Base-by-base conservation (phyloP, 2,797 vertebrate genomes). In the Ptychadena robeensis region DNA sequence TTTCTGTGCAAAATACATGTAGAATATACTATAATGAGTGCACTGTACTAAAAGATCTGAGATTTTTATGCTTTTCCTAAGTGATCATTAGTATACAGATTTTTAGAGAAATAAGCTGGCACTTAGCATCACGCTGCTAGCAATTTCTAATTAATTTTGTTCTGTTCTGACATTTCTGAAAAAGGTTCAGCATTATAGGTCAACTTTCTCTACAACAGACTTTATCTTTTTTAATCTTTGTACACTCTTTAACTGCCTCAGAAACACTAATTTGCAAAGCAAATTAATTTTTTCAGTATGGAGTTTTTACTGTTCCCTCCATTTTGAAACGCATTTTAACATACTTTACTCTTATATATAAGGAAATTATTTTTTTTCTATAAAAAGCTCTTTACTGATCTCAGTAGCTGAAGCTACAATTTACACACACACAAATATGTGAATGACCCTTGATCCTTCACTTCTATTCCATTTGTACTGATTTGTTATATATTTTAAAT, bases 91-190 rank as follows among this genome's bases (percentile, higher is more conserved):
- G 44, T 53, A 53, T 53, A 53, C 44, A 53, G 18, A 53, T 22
- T 53, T 22, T 22, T 9, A 22, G 44, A 53, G 18, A 53, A 22
- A 53, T 53, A 53, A 53, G 44, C 18, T 53, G 18, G 44, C 44
- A 53, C 44, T 53, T 53, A 53, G 44, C 44, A 53, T 53, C 18
- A 53, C 22, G 44, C 44, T 18, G 44, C 44, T 22, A 53, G 44
- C 44, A 53, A 53, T 53, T 53, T 53, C 44, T 53, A 53, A 53
- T 53, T 53, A 53, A 53, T 53, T 53, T 53, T 53, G 44, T 53
- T 22, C 44, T 53, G 44, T 53, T 22, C 44, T 53, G 44, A 53
- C 44, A 53, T 53, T 53, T 53, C 15, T 53, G 44, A 53, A 53
- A 53, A 53, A n/a, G 15, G 44, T 53, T 53, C 18, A 53, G 15